A percentile compares a stretch with the other conserved stretches of the same genome.
Evolutionary conservation across 2,113 vertebrate species (phyloP).

Genomic region (Copsychus sechellarum): DNA sequence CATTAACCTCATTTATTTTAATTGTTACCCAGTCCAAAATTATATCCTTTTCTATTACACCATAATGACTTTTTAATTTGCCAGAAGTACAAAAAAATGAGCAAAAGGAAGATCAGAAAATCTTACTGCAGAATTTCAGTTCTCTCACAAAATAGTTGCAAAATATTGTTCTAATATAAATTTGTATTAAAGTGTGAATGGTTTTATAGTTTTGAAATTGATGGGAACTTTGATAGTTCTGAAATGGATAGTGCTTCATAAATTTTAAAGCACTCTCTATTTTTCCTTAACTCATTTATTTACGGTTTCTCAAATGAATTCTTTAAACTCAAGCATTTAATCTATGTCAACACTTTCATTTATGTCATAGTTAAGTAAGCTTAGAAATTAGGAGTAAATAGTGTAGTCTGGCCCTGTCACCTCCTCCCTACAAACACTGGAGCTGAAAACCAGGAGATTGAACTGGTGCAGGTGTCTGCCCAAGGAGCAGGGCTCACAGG

Average conservation of each 20-base stretch:
- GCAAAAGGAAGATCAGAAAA: neutral
- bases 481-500: neutral
- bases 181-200: neutral
- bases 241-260: neutral
- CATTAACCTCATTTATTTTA: neutral
- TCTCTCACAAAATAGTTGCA: neutral
- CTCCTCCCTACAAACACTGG: neutral
- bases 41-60: neutral
- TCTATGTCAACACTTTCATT: neutral
- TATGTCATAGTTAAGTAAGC: neutral
- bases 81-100: neutral
- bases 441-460: neutral
- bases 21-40: conserved; percentile 3
- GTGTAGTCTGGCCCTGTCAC: neutral
- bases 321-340: neutral
- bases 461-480: neutral
- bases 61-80: neutral
- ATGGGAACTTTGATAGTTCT: neutral
- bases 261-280: neutral
- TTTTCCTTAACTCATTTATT: neutral
- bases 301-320: neutral
- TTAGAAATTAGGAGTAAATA: neutral
- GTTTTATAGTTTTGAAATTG: neutral
- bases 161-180: neutral
- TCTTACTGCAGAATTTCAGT: neutral